Base-by-base conservation (phyloP, 2,113 vertebrate genomes). In the Gobio gobio region DNA sequence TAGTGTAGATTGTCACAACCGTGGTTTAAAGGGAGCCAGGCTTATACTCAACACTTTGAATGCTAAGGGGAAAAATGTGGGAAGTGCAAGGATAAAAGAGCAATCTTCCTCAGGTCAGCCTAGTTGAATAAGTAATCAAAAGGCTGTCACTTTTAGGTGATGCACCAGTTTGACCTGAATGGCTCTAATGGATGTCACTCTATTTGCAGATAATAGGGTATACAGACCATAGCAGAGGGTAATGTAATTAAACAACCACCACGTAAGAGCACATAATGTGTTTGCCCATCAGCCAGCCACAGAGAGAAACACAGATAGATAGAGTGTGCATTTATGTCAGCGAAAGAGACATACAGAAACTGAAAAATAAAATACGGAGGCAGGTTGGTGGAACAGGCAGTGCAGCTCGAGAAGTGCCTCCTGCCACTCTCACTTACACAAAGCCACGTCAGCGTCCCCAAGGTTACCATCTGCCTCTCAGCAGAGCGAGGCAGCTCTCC, bases 361-460 rank as follows among this genome's bases (percentile, higher is more conserved):
- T 73, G 59, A 0, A 45, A 61, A 61, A 78, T n/a, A 61, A 18
- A 84, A 43, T 33, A 36, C 40, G 6, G 26, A 68, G 82, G 29
- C 78, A 88, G 86, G 79, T 91, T 88, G 85, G 78, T 74, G 75
- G 79, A 90, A 91, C 85, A 86, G 87, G 61, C 87, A 89, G 74
- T 87, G 88, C 91, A 89, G 86, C 43, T 49, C 78, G 26, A 79
- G 87, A 78, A 93, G 79, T 83, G 89, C 82, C 83, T 59, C 74
- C 89, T 90, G 91, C 92, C 92, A 92, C 89, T 90, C 70, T 87
- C 78, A 77, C 83, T 90, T 87, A 91, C 89, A 89, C 89, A 81
- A 85, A 85, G 86, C 75, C 70, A 82, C 85, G 83, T 92, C 89
- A 90, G 86, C 68, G 54, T 87, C 85, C 88, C 86, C 85, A 72